Evolutionary conservation across 2,888 invertebrate genomes (phyloP), one percentile per base, ranked within the genome.

Genomic region (Hesperia comma): DNA sequence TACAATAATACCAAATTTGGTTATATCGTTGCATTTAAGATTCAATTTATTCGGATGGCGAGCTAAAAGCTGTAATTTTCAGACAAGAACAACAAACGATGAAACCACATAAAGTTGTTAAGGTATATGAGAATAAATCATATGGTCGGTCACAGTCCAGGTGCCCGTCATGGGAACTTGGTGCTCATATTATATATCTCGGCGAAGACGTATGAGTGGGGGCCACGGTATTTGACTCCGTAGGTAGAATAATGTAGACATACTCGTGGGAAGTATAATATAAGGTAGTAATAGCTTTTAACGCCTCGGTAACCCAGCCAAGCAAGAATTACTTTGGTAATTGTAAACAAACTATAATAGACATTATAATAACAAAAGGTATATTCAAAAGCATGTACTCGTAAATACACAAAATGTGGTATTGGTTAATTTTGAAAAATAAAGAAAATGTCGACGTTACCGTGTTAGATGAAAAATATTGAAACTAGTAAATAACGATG

Each of bases 161-260:
- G 81, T 81, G 77, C 54, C 76, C 86, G 88, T 88, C 89, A 90
- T 90, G 91, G 91, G 90, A 91, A 90, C 74, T 75, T 80, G 79
- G 75, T 77, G 77, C 79, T 77, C 77, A 83, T 80, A 81, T 82
- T 83, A 83, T 75, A 81, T 75, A 82, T 79, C 75, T 76, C 79
- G 79, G 82, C 77, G 75, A 82, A 81, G 78, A 79, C 73, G 71
- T 75, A 71, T 74, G 72, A 71, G 68, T 69, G 67, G 73, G 70
- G 71, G 78, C 76, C 76, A 81, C 79, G 81, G 77, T 78, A 73
- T 75, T 77, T 78, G 76, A 81, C 75, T 80, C 72, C 73, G 70
- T 72, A 75, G 71, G 72, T 71, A 71, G 72, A 76, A 77, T 78
- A 78, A 78, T 77, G 70, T 75, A 75, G 72, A 75, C 70, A 60